Evolutionary conservation across 1,140 invertebrate genomes (phyloP), one percentile per base, ranked within the genome.

Genomic region (Rhyzopertha dominica): DNA sequence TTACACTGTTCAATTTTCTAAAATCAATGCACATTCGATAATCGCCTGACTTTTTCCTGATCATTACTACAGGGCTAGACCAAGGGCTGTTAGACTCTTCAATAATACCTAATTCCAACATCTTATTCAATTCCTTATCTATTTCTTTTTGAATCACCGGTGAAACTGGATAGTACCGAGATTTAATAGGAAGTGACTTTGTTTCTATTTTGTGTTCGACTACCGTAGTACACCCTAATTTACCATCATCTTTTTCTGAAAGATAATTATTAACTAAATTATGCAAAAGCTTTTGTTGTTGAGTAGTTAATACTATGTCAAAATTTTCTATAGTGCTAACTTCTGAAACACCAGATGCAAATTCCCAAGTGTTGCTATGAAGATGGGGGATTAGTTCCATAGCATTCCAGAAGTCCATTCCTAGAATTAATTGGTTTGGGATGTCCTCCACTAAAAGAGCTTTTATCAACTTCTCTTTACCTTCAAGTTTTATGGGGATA

Each of bases 131-230:
- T 32, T 56, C 48, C 8, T 35, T 35, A 23, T 39, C 40, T 1
- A 56, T 29, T n/a, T 47, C 17, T 10, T 58, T 42, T 38, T 53
- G 28, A 5, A 52, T 40, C 1, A 36, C 49, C 1, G 54, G 56
- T 4, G 56, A 56, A 14, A 52, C 20, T 1, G 54, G 45, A 24
- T 53, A 51, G 14, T 47, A 41, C 25, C 53, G 35, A n/a, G 52
- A 50, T 32, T 51, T 56, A 23, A 62, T 48, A 3, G 58, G 53
- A 22, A 30, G 14, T 7, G 49, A 24, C 19, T 49, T 35, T 2
- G 53, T 53, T 19, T 57, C 56, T 5, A 63, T 62, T 12, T 23
- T 31, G 37, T 61, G 58, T 43, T 49, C 41, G 3, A 37, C 13
- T 2, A 54, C 14, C 1, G 20, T 18, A 1, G 57, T 59, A 9